Base-by-base conservation (phyloP, 2,888 invertebrate genomes). In the Nemotelus nigrinus region DNA sequence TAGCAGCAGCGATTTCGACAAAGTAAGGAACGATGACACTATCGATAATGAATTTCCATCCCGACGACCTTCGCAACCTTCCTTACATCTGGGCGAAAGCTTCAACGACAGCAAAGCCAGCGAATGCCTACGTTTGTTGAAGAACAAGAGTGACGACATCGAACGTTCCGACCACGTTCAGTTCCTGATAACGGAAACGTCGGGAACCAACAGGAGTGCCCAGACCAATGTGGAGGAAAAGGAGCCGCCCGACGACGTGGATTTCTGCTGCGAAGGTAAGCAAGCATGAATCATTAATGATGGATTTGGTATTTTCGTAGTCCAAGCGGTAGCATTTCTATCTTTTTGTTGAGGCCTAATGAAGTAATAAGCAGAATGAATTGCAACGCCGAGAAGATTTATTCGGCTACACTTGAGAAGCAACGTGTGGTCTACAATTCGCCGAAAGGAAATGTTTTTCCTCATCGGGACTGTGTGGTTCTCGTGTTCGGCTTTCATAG, bases 161-260 rank as follows among this genome's bases (percentile, higher is more conserved):
- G 87, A 87, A 82, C 84, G 85, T 71, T 94, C 93, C 80, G 96
- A 96, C 86, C 97, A 98, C 85, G 94, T 96, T 0, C 96, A 96
- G 88, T 98, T 97, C 86, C 90, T 96, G 78, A 97, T 97, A 84
- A 95, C 95, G 2, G 96, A 96, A 86, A 93, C 92, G 70, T 92
- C 92, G 0, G 92, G 91, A 41, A 90, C 91, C 63, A 91, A 93
- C 0, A 92, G 92, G 87, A 90, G 92, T 64, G 50, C 60, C 6
- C 79, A 81, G 55, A 80, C 82, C 41, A 67, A 68, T 43, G 81
- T 82, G 63, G 84, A 85, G 43, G 86, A 86, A 74, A 85, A 84
- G 78, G 85, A 86, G 75, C 83, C 83, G 72, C 82, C 82, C 79
- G 87, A 87, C 82, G 87, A 87, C 76, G 83, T 84, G 80, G 86